Evolutionary conservation across 1,140 invertebrate species (phyloP).

Genomic region (Drosophila tropicalis): DNA sequence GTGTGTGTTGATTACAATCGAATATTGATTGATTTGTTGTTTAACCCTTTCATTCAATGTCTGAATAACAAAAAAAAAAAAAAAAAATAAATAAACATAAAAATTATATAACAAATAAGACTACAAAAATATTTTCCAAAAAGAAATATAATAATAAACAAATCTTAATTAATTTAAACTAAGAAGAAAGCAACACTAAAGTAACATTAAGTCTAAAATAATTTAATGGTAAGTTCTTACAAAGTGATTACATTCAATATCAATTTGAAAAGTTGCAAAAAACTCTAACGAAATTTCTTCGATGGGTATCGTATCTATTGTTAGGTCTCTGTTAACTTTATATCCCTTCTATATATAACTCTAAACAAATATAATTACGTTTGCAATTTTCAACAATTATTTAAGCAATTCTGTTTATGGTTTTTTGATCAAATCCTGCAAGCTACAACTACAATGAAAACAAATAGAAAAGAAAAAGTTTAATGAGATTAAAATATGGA

Average conservation of each 20-base stretch:
- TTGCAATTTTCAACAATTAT: slow-evolving; percentile 81
- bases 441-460: slow-evolving; percentile 59
- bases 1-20: background rate
- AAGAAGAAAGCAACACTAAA: slow-evolving; percentile 50
- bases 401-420: slow-evolving; percentile 79
- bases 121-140: slow-evolving; percentile 30
- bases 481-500: background rate
- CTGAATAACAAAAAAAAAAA: slow-evolving; percentile 22
- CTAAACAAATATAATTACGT: slow-evolving; percentile 62
- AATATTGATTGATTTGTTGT: slow-evolving; percentile 49
- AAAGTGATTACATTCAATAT: slow-evolving; percentile 44
- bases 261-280: slow-evolving; percentile 76
- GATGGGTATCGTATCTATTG: slow-evolving; percentile 65
- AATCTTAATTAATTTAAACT: slow-evolving; percentile 34
- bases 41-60: slow-evolving; percentile 65
- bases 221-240: slow-evolving; percentile 72
- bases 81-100: slow-evolving; percentile 17
- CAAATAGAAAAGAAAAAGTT: slow-evolving; percentile 23
- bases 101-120: slow-evolving; percentile 13
- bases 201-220: slow-evolving; percentile 73
- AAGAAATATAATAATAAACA: slow-evolving; percentile 26
- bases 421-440: slow-evolving; percentile 68
- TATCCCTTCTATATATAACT: slow-evolving; percentile 22
- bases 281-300: slow-evolving; percentile 37
- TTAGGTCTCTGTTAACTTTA: slow-evolving; percentile 31